A percentile compares a stretch with the other conserved stretches of the same genome.
These are phyloP conservation scores for Bergia sp. DNA, from an alignment of 92 coral and sea anemone genomes.

Conservation along the genomic window DNA sequence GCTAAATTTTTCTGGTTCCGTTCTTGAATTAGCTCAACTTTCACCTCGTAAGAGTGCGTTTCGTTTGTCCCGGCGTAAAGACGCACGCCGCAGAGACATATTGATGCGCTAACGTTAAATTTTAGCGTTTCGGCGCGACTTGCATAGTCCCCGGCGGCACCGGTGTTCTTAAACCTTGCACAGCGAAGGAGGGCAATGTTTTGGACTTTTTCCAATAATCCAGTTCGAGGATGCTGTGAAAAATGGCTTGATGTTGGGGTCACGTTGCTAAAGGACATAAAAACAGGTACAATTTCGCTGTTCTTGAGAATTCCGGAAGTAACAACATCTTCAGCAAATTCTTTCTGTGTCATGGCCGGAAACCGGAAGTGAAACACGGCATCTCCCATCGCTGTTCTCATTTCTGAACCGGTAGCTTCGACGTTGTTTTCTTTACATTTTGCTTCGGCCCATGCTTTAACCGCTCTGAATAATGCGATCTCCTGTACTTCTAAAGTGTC, in stretches of 20 bases:
- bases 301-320: constrained; percentile 39
- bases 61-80: constrained; percentile 29
- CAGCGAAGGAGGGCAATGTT: constrained; percentile 31
- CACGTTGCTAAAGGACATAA: constrained; percentile 19
- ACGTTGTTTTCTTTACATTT: constrained; percentile 33
- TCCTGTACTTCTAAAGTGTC: constrained; percentile 58
- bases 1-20: neutral
- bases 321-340: constrained; percentile 42
- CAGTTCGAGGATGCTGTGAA: constrained; percentile 21
- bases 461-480: constrained; percentile 51
- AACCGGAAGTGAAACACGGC: constrained; percentile 47
- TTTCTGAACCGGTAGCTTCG: constrained; percentile 41
- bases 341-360: constrained; percentile 45
- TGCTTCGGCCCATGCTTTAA: constrained; percentile 46
- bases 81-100: constrained; percentile 27
- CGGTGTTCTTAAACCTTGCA: constrained; percentile 25
- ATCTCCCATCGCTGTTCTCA: constrained; percentile 48
- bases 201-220: constrained; percentile 14
- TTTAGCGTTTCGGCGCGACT: constrained; percentile 19
- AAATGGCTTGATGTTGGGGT: neutral
- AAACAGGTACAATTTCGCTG: constrained; percentile 38
- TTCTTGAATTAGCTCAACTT: constrained; percentile 21
- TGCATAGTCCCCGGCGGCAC: constrained; percentile 30
- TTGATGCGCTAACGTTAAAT: constrained; percentile 33
- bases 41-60: neutral